Conservation (phyloP, 2,888 invertebrate species). For the Caenorhabditis plicata region DNA sequence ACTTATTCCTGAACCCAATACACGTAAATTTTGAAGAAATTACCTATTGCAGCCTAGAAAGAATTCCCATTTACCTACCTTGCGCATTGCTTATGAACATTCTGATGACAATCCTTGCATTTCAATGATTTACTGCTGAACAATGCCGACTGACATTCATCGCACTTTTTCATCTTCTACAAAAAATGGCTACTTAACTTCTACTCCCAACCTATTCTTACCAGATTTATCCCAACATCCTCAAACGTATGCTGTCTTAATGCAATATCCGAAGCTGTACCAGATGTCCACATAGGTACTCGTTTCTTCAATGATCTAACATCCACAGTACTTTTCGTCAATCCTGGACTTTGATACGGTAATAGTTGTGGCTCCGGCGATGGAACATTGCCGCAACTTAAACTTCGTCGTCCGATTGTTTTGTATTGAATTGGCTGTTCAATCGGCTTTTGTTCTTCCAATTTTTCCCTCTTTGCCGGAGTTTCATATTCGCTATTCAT, state of each 20-base stretch:
- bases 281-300: slow-evolving; percentile 19
- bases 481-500: slow-evolving; percentile 21
- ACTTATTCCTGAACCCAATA: too few relatives aligned
- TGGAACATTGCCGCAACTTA: slow-evolving; percentile 14
- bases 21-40: slow-evolving; percentile 2
- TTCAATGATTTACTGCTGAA: slow-evolving; percentile 29
- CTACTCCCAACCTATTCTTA: not conserved
- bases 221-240: slow-evolving; percentile 22
- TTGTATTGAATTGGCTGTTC: slow-evolving; percentile 5
- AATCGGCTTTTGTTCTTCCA: slow-evolving; percentile 19
- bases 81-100: slow-evolving; percentile 33
- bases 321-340: slow-evolving; percentile 21
- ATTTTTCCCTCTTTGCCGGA: not conserved
- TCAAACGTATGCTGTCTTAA: slow-evolving; percentile 15
- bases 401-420: slow-evolving; percentile 4
- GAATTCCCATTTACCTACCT: too few relatives aligned
- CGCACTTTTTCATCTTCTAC: slow-evolving; percentile 38
- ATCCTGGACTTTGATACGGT: slow-evolving; percentile 4
- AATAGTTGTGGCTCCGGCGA: too few relatives aligned
- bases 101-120: slow-evolving; percentile 47
- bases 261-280: slow-evolving; percentile 10
- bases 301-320: slow-evolving; percentile 13
- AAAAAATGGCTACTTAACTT: too few relatives aligned
- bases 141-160: slow-evolving; percentile 36
- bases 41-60: too few relatives aligned